Conservation (phyloP, 2,888 invertebrate genomes). For the Ectemnius continuus region DNA sequence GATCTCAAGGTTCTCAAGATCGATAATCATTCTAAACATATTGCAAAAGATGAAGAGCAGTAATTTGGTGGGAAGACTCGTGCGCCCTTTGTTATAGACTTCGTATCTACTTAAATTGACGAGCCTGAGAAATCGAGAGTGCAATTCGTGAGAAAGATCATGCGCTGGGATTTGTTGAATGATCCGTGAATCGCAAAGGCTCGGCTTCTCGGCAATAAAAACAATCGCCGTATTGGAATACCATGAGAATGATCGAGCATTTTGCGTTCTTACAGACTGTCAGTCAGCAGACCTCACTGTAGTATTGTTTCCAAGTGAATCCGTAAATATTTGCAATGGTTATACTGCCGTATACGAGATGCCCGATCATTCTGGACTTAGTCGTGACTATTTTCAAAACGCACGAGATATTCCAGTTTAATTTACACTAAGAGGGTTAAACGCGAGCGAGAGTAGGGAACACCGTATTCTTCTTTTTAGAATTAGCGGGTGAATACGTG, state of each 20-base stretch:
- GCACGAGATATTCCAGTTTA: conserved; percentile 52
- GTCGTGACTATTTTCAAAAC: conserved; percentile 25
- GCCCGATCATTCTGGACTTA: conserved; percentile 38
- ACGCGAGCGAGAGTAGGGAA: conserved; percentile 44
- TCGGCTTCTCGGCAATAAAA: conserved; percentile 5
- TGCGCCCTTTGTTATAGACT: conserved; percentile 39
- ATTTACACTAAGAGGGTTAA: conserved; percentile 33
- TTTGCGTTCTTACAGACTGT: conserved; percentile 25
- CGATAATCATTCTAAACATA: conserved; percentile 47
- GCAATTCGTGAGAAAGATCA: conserved; percentile 35
- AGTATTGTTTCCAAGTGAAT: conserved; percentile 4
- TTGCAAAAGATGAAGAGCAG: conserved; percentile 39
- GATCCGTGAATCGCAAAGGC: conserved; percentile 18
- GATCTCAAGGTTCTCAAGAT: conserved; percentile 43
- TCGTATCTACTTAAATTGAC: conserved; percentile 36
- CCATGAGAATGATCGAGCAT: conserved; percentile 36
- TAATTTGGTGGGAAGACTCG: conserved; percentile 51
- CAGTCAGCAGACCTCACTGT: conserved; percentile 9
- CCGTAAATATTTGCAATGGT: neutral
- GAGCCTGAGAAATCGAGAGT: conserved; percentile 13
- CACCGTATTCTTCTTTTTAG: conserved; percentile 53
- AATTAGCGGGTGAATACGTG: conserved; percentile 52
- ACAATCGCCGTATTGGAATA: conserved; percentile 4
- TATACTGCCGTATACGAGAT: conserved; percentile 19
- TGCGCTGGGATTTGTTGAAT: conserved; percentile 30